These are phyloP conservation scores for Mesocricetus auratus DNA, from an alignment of 2,113 vertebrate genomes.

Conservation along the genomic window DNA sequence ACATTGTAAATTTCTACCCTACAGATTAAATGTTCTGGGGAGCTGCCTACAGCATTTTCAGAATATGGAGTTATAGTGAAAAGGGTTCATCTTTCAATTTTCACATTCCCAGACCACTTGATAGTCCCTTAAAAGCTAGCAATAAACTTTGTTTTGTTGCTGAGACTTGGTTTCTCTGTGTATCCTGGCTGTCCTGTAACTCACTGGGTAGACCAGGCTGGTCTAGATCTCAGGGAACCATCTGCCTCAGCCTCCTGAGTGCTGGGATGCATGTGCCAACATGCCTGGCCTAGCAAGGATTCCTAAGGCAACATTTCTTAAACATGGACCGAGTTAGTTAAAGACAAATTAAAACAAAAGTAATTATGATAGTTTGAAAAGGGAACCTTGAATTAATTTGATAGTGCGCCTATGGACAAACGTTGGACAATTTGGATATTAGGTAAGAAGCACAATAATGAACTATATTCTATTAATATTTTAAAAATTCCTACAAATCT, in stretches of 20 bases:
- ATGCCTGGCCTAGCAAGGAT: not conserved
- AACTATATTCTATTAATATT: not conserved
- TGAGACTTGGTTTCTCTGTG: not conserved
- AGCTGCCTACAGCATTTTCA: not conserved
- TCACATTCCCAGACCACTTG: not conserved
- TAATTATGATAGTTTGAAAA: slow-evolving; percentile 7
- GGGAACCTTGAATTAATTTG: not conserved
- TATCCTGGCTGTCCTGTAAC: not conserved
- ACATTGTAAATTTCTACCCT: not conserved
- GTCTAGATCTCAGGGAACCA: not conserved
- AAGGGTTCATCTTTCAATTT: not conserved
- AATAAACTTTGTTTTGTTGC: not conserved
- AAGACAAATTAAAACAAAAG: slow-evolving; percentile 43
- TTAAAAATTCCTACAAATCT: not conserved
- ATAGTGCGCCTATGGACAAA: not conserved
- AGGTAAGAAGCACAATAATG: slow-evolving; percentile 47
- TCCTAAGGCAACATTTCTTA: not conserved
- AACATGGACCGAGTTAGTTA: not conserved
- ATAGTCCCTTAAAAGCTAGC: not conserved
- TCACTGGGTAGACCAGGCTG: not conserved
- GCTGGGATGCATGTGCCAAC: not conserved
- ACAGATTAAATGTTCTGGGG: not conserved
- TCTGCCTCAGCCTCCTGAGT: not conserved
- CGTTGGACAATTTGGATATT: not conserved
- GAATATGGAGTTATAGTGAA: not conserved